A percentile compares a stretch with the other conserved stretches of the same genome.
phyloP scores from a whole-genome alignment of 2,113 vertebrate species.

The Charina bottae region DNA sequence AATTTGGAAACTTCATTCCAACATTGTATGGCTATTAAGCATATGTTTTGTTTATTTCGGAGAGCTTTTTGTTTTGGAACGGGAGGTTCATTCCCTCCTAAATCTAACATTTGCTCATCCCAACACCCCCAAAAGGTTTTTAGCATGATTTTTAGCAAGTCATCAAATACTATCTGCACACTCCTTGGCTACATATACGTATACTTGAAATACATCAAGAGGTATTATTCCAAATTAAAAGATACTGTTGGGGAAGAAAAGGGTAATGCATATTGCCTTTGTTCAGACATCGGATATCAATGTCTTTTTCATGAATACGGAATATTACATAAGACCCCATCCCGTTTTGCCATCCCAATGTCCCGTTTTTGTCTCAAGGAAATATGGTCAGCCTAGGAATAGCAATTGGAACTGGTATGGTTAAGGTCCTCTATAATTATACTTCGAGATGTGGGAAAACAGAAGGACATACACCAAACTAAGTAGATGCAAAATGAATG shows the following conservation, averaged over 20 bases:
- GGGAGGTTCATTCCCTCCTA: background rate
- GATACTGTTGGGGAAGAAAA: background rate
- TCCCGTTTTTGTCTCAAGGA: too few species aligned
- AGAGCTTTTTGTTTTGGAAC: background rate
- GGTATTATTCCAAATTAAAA: background rate
- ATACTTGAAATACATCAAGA: background rate
- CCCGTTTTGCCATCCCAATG: too few species aligned
- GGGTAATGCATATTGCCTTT: background rate
- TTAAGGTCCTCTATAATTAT: background rate
- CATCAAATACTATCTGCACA: background rate
- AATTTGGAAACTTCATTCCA: background rate
- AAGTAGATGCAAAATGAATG: background rate
- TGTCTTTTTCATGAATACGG: too few species aligned
- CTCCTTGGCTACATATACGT: background rate
- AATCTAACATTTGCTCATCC: background rate
- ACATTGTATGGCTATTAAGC: background rate
- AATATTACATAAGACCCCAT: too few species aligned
- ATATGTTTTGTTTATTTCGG: background rate
- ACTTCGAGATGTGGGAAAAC: background rate
- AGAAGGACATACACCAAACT: background rate
- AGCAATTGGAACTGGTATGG: background rate
- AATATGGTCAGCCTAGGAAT: too few species aligned
- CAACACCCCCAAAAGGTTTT: background rate
- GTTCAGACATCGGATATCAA: background rate
- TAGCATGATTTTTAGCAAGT: background rate